A percentile compares a stretch with the other conserved stretches of the same genome.
These are phyloP conservation scores for Steromphala cineraria DNA, from an alignment of 2,888 invertebrate genomes.

Conservation along the genomic window DNA sequence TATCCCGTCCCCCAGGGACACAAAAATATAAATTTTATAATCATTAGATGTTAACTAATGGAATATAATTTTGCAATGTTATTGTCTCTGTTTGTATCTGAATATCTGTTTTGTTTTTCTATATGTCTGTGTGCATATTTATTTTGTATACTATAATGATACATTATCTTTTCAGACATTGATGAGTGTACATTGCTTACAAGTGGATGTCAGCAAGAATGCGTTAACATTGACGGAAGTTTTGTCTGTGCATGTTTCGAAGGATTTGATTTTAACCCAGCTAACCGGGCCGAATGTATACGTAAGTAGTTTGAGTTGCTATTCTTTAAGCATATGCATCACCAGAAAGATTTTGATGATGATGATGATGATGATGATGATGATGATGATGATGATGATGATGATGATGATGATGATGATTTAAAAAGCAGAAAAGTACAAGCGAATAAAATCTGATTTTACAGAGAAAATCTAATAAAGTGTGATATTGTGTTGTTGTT, in stretches of 20 bases:
- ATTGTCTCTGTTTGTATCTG: too few species aligned
- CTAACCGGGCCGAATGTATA: neutral
- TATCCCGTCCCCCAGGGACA: too few species aligned
- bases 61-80: too few species aligned
- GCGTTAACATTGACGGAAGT: conserved; percentile 37
- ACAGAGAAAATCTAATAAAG: too few species aligned
- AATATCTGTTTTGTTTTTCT: too few species aligned
- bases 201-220: conserved; percentile 26
- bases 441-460: too few species aligned
- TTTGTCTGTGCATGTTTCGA: conserved; percentile 32
- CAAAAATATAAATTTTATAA: too few species aligned
- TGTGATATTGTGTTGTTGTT: too few species aligned
- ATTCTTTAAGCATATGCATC: neutral
- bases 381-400: neutral
- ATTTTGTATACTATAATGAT: neutral
- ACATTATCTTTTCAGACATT: conserved; percentile 26
- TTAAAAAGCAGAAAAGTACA: neutral
- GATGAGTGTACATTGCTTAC: conserved; percentile 32
- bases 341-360: too few species aligned
- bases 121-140: too few species aligned
- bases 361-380: neutral
- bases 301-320: neutral
- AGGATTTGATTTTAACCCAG: conserved; percentile 12
- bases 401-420: neutral
- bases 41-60: too few species aligned